These are phyloP conservation scores for Drosophila sordidapex DNA, from an alignment of 2,888 invertebrate genomes.

Conservation along the genomic window DNA sequence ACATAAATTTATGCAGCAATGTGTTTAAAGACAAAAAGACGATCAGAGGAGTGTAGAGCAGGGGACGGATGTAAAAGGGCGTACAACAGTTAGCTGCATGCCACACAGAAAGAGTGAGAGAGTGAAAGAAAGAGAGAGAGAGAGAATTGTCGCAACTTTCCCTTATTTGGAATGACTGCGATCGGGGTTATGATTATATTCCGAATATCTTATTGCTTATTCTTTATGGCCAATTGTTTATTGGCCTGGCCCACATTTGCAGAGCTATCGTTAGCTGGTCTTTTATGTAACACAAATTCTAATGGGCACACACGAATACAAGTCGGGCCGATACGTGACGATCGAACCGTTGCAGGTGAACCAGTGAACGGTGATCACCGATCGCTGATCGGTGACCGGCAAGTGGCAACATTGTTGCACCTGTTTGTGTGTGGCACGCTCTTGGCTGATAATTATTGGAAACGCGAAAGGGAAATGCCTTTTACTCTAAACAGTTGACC, in stretches of 20 bases:
- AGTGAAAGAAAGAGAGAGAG: neutral
- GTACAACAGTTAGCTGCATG: conserved; percentile 51
- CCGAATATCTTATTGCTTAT: conserved; percentile 24
- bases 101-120: conserved; percentile 35
- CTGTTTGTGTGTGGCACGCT: conserved; percentile 24
- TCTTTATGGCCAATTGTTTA: conserved; percentile 35
- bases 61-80: conserved; percentile 29
- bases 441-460: conserved; percentile 14
- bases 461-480: conserved; percentile 74
- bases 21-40: neutral
- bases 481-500: conserved; percentile 55
- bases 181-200: conserved; percentile 61
- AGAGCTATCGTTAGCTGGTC: conserved; percentile 20
- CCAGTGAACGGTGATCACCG: conserved; percentile 12
- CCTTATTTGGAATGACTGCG: conserved; percentile 59
- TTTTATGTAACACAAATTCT: conserved; percentile 58
- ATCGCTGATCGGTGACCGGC: conserved; percentile 6
- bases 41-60: neutral
- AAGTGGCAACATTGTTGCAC: conserved; percentile 13
- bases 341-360: conserved; percentile 19
- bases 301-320: conserved; percentile 36
- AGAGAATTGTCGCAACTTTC: conserved; percentile 73
- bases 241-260: conserved; percentile 53
- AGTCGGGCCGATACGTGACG: conserved; percentile 23
- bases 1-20: conserved; percentile 66